Evolutionary conservation across 2,113 vertebrate species (phyloP).

Genomic region (Sebastes schlegelii): DNA sequence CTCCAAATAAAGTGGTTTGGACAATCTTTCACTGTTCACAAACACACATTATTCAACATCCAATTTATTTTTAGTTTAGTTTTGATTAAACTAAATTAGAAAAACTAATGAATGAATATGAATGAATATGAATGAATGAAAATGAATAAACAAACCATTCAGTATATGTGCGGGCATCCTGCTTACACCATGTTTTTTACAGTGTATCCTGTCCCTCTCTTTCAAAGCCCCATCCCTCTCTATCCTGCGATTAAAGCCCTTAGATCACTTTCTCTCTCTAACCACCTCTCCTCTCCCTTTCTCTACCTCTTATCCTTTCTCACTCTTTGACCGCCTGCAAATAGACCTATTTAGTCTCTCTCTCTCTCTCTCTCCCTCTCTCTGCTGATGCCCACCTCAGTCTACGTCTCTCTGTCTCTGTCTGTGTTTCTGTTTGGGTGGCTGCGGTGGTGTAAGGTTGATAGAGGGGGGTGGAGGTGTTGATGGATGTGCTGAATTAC

Average conservation of each 20-base stretch:
- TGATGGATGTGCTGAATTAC: conserved; percentile 43
- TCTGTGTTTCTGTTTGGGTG: conserved; percentile 39
- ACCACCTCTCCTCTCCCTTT: conserved; percentile 4
- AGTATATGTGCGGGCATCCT: background rate
- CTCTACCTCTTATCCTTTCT: conserved; percentile 5
- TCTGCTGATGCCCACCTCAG: background rate
- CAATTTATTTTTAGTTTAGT: background rate
- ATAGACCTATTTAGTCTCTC: conserved; percentile 7
- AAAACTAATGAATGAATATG: too few relatives aligned
- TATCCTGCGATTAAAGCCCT: conserved; percentile 33
- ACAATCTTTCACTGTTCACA: background rate
- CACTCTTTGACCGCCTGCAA: conserved; percentile 11
- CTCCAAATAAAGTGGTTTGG: background rate
- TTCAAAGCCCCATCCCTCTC: conserved; percentile 6
- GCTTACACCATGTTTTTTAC: conserved; percentile 12
- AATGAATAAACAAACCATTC: too few relatives aligned
- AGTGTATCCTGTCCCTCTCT: conserved; percentile 21
- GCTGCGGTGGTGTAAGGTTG: conserved; percentile 24
- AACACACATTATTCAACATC: background rate
- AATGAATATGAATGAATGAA: too few relatives aligned
- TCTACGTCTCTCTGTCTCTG: background rate
- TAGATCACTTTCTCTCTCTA: conserved; percentile 44
- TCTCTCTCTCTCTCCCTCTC: background rate
- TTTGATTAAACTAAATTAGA: background rate
- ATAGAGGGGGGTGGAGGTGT: conserved; percentile 5